Base-by-base conservation (phyloP, 2,888 invertebrate genomes). In the Pseudoips prasinana region DNA sequence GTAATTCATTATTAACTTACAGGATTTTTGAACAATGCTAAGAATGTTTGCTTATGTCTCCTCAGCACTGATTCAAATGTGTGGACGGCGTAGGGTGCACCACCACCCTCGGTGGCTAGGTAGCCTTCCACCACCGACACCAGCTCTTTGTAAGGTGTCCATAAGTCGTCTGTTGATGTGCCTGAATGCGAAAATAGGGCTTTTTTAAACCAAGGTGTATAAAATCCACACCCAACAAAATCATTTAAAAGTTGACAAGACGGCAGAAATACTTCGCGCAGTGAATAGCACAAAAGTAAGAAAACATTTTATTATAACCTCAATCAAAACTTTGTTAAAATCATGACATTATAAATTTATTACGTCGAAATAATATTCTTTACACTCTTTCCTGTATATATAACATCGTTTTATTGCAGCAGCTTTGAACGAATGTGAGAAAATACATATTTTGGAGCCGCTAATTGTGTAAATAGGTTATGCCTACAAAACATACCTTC, bases 1-100 rank as follows among this genome's bases (percentile, higher is more conserved):
- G 14, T 3, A 14, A 14, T 3, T 14, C 14, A 14, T 5, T n/a
- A 3, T 5, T 20, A 25, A 88, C 92, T 91, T 89, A 97, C 97
- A 57, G 96, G 95, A 80, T 97, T 96, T 69, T 94, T 94, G 26
- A 98, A 86, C 2, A 98, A 87, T 6, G 94, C 92, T 9, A 95
- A 90, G 69, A 98, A 98, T 68, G 94, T 95, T 60, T 96, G 95
- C 68, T 96, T 95, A 66, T 96, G 94, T 65, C 94, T 92, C 33
- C 94, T 90, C 9, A 98, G 79, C 7, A 92, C 90, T 27, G 93
- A 90, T 75, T 97, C 96, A 59, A 97, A 91, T 40, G 93, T 92
- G 58, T 88, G 88, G 1, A 88, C 88, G 9, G 92, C 90, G 63
- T 92, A 92, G 2, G 90, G 91, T 14, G 90, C 89, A 19, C 90